Evolutionary conservation across 2,113 vertebrate genomes (phyloP), one percentile per base, ranked within the genome.

Genomic region (Ciconia stormi): DNA sequence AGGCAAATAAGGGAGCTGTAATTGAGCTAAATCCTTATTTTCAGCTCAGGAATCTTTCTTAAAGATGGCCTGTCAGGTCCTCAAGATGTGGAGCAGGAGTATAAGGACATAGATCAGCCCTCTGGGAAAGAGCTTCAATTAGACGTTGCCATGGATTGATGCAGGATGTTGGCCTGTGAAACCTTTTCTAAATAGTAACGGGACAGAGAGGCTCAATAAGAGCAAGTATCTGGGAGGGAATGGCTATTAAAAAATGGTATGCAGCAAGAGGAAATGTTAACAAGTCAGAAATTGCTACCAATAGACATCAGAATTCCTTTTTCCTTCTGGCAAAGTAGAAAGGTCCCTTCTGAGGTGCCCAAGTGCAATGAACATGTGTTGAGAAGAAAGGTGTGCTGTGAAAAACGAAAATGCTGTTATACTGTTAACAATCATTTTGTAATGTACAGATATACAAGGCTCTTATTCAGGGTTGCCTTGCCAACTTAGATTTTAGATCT

Each of bases 371-470:
- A 91, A 55, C 27, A 19, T 14, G 49, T 38, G 78, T 8, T 34
- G 63, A 61, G 67, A 27, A 0, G 2, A 62, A 53, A 88, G 53
- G 16, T 59, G 76, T 34, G 32, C 26, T 53, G 55, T 22, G 46
- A 38, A 66, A 49, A 82, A 47, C 0, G 0, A 0, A 70, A 36
- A 53, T 18, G 23, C 14, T 5, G 16, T 65, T 23, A 36, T 1
- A 14, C 9, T 20, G 6, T 20, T 67, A 14, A 46, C 59, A 50
- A 69, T 27, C 3, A 12, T 59, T 76, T 44, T 44, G 69, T 36
- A 44, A 49, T 0, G 0, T 15, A 11, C 62, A 50, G 29, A 46
- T 2, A 21, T 6, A 63, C 16, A 27, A 14, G 65, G 16, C 5
- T 34, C 34, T 59, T 32, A 32, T 7, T 32, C 34, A 40, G 40